phyloP scores from a whole-genome alignment of 2,888 invertebrate species.

The Perdita meconis region DNA sequence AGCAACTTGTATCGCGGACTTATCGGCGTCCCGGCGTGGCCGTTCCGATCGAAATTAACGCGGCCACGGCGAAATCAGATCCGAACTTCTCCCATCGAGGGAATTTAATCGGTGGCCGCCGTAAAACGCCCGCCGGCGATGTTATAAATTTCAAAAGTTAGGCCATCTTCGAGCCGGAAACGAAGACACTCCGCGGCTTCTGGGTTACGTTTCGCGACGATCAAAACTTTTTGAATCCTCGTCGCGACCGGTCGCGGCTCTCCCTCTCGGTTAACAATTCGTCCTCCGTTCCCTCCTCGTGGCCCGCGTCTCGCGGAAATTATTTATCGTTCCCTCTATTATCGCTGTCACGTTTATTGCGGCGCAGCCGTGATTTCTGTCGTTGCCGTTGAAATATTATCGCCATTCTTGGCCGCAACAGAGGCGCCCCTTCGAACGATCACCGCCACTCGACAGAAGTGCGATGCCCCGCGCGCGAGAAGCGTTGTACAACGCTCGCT shows the following conservation, averaged over 20 bases:
- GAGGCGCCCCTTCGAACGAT: constrained; percentile 17
- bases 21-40: constrained; percentile 7
- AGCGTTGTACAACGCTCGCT: constrained; percentile 26
- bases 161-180: constrained; percentile 27
- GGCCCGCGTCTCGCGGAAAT: background rate
- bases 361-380: constrained; percentile 12
- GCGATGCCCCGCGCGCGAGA: constrained; percentile 7
- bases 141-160: constrained; percentile 45
- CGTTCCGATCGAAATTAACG: constrained; percentile 44
- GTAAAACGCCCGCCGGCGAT: constrained; percentile 21
- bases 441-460: background rate
- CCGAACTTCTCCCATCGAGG: constrained; percentile 31
- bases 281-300: background rate
- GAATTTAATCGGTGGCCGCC: constrained; percentile 35
- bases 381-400: constrained; percentile 15
- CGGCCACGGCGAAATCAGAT: constrained; percentile 28
- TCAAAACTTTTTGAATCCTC: constrained; percentile 17
- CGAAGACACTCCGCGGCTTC: constrained; percentile 9
- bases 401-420: background rate
- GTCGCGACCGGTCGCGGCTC: background rate
- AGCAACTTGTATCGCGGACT: constrained; percentile 14
- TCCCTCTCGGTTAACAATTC: constrained; percentile 5
- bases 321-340: constrained; percentile 29
- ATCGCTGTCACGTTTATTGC: constrained; percentile 20
- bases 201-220: constrained; percentile 10